Evolutionary conservation across 1,140 invertebrate genomes (phyloP), one percentile per base, ranked within the genome.

Genomic region (Nasonia longicornis): DNA sequence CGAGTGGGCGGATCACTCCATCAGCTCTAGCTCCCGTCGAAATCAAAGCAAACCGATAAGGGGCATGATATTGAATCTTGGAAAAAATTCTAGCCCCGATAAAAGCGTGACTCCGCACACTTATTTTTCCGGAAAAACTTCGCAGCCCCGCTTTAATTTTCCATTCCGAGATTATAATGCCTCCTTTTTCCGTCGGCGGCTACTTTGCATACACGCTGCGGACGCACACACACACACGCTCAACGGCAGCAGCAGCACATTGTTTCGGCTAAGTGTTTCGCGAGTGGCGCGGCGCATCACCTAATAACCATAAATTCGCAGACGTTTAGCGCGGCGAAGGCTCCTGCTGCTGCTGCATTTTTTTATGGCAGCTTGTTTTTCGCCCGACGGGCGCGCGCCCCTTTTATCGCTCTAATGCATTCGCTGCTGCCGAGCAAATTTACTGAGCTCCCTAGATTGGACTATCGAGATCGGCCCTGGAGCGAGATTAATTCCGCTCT

Each of bases 241-340:
- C 42, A 12, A 45, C 10, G 10, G 42, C 12, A 70, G 58, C 58
- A 69, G 45, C 11, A 14, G 58, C 78, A 67, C 71, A 80, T 80
- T 80, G 78, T 80, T 80, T 80, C 14, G 58, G 38, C 71, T 80
- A 80, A 80, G 78, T 80, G 71, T 80, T 80, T 80, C 63, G 10
- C 58, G 71, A 48, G 22, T 31, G 64, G 22, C 22, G 11, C n/a
- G 10, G 42, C 78, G 63, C 78, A 80, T 79, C 77, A 79, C 69
- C 77, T 80, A 80, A 80, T 80, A 80, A 80, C 78, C 78, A 74
- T 80, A 80, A 80, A 80, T 80, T 80, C 63, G 2, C 78, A 10
- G 38, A 38, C 73, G 22, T 80, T 80, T 80, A 80, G 71, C 71
- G 26, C 26, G 31, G 78, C 66, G 58, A 1, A 1, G 26, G 66